Evolutionary conservation across 1,140 invertebrate genomes (phyloP).

Genomic region (Triops cancriformis): DNA sequence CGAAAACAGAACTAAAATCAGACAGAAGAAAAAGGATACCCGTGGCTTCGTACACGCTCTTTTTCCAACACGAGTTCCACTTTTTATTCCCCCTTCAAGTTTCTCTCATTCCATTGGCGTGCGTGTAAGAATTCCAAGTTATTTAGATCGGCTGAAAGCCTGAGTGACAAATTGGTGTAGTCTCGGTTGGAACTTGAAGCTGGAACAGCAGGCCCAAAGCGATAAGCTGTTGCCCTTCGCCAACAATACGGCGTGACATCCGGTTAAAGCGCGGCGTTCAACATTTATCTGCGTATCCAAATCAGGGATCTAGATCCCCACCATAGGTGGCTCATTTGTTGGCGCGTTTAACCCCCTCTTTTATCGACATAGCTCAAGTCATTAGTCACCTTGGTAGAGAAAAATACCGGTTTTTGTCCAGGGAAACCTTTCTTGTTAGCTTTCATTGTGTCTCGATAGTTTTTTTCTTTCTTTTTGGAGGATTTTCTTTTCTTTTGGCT

Average conservation of each 20-base stretch:
- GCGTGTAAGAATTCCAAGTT: no score
- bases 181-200: neutral
- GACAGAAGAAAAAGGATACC: no score
- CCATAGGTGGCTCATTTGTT: slow-evolving; percentile 9
- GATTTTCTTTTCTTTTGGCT: neutral
- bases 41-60: no score
- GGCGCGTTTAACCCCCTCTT: neutral
- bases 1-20: no score
- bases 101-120: no score
- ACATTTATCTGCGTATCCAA: neutral
- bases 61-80: no score
- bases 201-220: neutral
- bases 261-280: neutral
- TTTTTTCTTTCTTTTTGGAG: neutral
- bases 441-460: neutral
- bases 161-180: slow-evolving; percentile 7
- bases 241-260: neutral
- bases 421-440: neutral
- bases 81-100: no score
- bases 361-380: neutral
- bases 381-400: neutral
- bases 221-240: neutral
- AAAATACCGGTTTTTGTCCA: neutral
- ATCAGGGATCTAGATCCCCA: slow-evolving; percentile 6
- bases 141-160: no score